Evolutionary conservation across 2,888 invertebrate genomes (phyloP), one percentile per base, ranked within the genome.

Genomic region (Cyaniris semiargus): DNA sequence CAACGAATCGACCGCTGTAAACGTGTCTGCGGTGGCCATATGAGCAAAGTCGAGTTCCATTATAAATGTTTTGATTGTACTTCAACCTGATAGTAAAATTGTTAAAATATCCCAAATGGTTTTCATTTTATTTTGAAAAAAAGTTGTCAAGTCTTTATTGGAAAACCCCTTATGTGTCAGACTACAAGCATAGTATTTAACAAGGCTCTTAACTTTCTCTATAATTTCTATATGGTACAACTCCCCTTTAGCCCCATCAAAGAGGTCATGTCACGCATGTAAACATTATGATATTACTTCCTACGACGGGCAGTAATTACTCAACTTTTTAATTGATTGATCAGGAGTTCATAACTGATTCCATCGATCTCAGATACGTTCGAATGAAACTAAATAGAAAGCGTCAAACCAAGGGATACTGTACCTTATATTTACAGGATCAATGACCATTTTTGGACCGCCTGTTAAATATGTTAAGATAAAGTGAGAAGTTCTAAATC

Each of bases 291-390:
- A 31, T 66, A 66, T 66, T 60, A 60, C 66, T 66, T 27, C 66
- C 27, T 31, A 66, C 66, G 27, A 15, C 66, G 27, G 66, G 31
- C 23, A 48, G 74, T 53, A 48, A 70, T 71, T 76, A 72, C 56
- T 56, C 38, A 71, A 72, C 34, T 56, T 21, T 71, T 84, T 90
- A 91, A 91, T 90, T 88, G 88, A 90, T 88, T 86, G 87, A 87
- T 87, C 89, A 88, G 88, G 89, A 81, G 78, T 80, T 81, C 79
- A 76, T 83, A 84, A 86, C 83, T 86, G 85, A 89, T 88, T 87
- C 85, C 83, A 87, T 85, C 79, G 83, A 80, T 82, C 80, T 80
- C 80, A 79, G 53, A 71, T 75, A 79, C 56, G 66, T 70, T 77
- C 53, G 70, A 77, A 76, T 78, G 48, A 58, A 53, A 38, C 38